Base-by-base conservation (phyloP, 2,888 invertebrate genomes). In the Pachliopta kotzebuea region DNA sequence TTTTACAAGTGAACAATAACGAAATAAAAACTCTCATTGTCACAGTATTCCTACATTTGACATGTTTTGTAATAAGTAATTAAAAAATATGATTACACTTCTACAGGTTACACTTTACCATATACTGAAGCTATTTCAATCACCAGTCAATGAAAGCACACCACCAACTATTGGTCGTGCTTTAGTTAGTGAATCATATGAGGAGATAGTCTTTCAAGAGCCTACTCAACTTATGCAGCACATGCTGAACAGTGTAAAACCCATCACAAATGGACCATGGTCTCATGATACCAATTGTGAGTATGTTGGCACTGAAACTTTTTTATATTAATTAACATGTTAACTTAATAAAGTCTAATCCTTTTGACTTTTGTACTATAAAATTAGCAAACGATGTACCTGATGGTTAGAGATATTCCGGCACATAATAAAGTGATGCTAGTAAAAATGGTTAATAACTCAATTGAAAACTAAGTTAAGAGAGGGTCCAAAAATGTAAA, bases 201-300 rank as follows among this genome's bases (percentile, higher is more conserved):
- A 99, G 81, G 99, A 99, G 92, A 96, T 99, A 62, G 97, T 98
- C 0, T 98, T 98, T 78, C 97, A 97, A 85, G 97, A 97, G 81
- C 97, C 97, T 0, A 97, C 97, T 0, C 96, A 96, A 68, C 89
- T 96, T 70, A 98, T 98, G 97, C 97, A 98, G 76, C 96, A 98
- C 78, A 91, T 98, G 31, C 86, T 98, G 52, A 96, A 94, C 67
- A 95, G 93, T 72, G 94, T 95, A 0, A 95, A 96, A 74, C 96
- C 95, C 1, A 85, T 97, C 24, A 94, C 95, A 0, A 92, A 94
- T 65, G 95, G 95, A 0, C 81, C 93, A 29, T 96, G 96, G 94
- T 94, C 93, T 60, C 98, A 98, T 87, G 96, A 98, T 77, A 97
- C 96, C 52, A 95, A 98, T 82, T 98, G 98, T 98, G 92, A 93